Conservation (phyloP, 2,113 vertebrate genomes). For the Mus pahari region DNA sequence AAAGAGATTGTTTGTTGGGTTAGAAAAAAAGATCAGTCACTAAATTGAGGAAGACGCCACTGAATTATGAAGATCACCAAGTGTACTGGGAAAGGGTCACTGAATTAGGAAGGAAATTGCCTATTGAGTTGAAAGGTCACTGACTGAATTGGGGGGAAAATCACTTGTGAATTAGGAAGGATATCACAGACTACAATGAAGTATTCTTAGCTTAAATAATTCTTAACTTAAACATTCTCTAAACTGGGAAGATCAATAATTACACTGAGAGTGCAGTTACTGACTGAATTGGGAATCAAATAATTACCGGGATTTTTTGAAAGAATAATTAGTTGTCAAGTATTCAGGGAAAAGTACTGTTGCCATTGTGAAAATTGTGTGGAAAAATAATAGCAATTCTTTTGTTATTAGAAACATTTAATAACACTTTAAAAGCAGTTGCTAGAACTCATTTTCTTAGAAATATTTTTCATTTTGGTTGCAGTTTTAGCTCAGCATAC, state of each 20-base stretch:
- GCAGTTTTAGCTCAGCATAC: not conserved
- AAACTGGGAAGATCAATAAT: not conserved
- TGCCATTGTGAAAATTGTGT: not conserved
- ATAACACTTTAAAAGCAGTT: not conserved
- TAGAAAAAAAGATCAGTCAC: not conserved
- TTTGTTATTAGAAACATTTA: conserved; percentile 19
- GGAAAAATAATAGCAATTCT: not conserved
- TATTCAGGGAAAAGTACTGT: not conserved
- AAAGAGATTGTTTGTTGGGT: not conserved
- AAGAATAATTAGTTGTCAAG: not conserved
- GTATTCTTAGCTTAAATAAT: no score
- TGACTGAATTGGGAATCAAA: not conserved
- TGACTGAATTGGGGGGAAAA: not conserved
- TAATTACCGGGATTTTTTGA: not conserved
- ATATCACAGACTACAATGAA: not conserved
- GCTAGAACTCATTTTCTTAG: not conserved
- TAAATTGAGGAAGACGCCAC: not conserved
- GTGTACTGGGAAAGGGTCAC: not conserved
- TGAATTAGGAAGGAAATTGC: not conserved
- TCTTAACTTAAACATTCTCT: no score
- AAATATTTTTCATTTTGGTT: not conserved
- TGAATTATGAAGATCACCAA: not conserved
- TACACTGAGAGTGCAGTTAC: not conserved
- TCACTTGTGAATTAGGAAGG: not conserved
- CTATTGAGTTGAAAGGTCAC: not conserved